Percentiles rank a stretch among this genome's conserved stretches.
phyloP scores from a whole-genome alignment of 2,797 vertebrate genomes.

The Pteropus rufus region DNA sequence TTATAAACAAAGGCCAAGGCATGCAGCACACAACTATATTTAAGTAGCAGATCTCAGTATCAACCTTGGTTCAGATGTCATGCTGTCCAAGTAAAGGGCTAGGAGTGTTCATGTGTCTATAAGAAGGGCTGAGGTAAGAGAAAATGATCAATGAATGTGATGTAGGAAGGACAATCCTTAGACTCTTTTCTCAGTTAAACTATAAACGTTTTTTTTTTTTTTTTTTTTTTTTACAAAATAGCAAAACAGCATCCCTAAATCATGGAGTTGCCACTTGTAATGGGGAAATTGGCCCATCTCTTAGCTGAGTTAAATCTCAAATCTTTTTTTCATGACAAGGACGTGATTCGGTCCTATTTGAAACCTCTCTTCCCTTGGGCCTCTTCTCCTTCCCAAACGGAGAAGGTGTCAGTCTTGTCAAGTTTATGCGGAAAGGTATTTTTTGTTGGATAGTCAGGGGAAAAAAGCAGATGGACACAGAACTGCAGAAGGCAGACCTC shows the following conservation, averaged over 20 bases:
- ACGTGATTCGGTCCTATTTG: background rate
- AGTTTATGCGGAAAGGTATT: background rate
- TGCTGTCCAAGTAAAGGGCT: background rate
- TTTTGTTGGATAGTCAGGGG: background rate
- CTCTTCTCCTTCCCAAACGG: background rate
- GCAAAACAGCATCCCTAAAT: background rate
- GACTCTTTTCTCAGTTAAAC: background rate
- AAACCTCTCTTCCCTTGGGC: background rate
- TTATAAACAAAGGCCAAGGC: background rate
- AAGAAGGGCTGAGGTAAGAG: background rate
- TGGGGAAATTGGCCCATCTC: background rate
- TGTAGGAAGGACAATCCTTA: background rate
- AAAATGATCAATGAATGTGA: background rate
- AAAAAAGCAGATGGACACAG: background rate
- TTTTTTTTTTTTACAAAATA: background rate
- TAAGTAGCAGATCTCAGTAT: background rate
- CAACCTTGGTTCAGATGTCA: background rate
- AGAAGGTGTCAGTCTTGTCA: background rate
- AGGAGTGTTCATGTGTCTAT: background rate
- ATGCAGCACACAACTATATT: background rate
- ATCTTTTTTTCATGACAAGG: background rate
- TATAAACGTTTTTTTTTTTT: background rate
- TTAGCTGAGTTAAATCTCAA: background rate
- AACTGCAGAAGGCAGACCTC: background rate
- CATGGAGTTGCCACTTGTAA: background rate